A percentile compares a stretch with the other conserved stretches of the same genome.
Evolutionary conservation across 2,888 invertebrate species (phyloP).

Genomic region (Oligia fasciuncula): DNA sequence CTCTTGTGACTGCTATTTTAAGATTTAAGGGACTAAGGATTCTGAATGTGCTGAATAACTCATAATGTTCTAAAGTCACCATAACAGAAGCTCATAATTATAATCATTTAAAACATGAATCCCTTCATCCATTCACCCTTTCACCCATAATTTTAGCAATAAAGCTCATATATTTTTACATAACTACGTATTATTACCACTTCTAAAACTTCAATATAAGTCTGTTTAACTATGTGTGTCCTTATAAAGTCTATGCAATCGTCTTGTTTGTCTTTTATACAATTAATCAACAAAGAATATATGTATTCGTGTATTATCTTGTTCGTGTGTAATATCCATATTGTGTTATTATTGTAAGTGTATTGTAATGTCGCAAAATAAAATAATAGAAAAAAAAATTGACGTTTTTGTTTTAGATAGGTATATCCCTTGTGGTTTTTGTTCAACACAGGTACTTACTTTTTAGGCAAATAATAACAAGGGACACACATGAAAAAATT

Average conservation of each 20-base stretch:
- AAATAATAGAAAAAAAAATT: constrained; percentile 34
- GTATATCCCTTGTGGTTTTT: background rate
- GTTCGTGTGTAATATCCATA: constrained; percentile 41
- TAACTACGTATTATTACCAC: background rate
- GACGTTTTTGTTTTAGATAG: background rate
- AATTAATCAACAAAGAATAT: constrained; percentile 27
- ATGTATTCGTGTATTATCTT: constrained; percentile 32
- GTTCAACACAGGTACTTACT: no score
- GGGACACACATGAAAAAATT: background rate
- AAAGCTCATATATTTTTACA: background rate
- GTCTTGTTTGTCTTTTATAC: constrained; percentile 14
- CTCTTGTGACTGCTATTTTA: background rate
- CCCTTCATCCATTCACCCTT: background rate
- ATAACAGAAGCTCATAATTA: background rate
- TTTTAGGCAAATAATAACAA: background rate
- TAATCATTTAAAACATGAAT: background rate
- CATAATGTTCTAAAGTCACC: background rate
- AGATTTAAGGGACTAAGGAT: no score
- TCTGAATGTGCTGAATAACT: no score
- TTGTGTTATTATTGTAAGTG: constrained; percentile 60
- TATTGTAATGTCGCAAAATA: constrained; percentile 60
- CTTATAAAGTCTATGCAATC: constrained; percentile 1
- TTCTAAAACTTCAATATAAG: constrained; percentile 29
- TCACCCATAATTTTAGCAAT: constrained; percentile 18
- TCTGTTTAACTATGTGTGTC: constrained; percentile 26